Conservation (phyloP, 1,140 invertebrate genomes). For the Caenorhabditis briggsae region DNA sequence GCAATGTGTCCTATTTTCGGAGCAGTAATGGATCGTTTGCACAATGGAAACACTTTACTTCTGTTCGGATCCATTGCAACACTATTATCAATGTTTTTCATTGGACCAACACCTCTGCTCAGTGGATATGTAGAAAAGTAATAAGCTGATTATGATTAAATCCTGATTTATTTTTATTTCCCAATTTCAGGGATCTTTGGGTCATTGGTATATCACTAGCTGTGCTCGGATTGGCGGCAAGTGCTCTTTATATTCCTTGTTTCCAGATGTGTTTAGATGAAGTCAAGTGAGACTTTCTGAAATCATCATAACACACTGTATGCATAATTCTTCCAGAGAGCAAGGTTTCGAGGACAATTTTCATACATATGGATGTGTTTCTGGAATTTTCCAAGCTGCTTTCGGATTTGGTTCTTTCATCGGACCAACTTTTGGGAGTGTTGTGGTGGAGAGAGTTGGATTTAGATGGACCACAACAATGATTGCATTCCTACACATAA, state of each 20-base stretch:
- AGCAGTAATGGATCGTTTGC: slow-evolving; percentile 70
- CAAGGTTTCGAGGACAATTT: slow-evolving; percentile 76
- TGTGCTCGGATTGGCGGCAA: slow-evolving; percentile 75
- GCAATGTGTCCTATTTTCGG: slow-evolving; percentile 87
- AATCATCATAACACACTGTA: neutral
- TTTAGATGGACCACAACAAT: slow-evolving; percentile 76
- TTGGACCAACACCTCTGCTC: slow-evolving; percentile 74
- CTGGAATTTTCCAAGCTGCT: slow-evolving; percentile 76
- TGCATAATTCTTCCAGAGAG: slow-evolving; percentile 64
- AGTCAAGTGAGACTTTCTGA: slow-evolving; percentile 72
- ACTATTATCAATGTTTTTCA: slow-evolving; percentile 75
- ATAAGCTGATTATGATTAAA: slow-evolving; percentile 33
- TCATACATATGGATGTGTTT: slow-evolving; percentile 77
- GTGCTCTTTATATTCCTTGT: slow-evolving; percentile 77
- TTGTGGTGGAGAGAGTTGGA: slow-evolving; percentile 73
- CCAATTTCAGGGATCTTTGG: slow-evolving; percentile 67
- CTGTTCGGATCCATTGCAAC: slow-evolving; percentile 75
- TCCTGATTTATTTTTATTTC: neutral
- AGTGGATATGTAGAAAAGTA: slow-evolving; percentile 71
- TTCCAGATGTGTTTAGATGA: slow-evolving; percentile 77
- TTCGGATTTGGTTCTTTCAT: slow-evolving; percentile 73
- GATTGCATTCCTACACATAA: slow-evolving; percentile 72
- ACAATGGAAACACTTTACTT: slow-evolving; percentile 73
- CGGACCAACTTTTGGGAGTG: slow-evolving; percentile 73
- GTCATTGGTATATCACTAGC: slow-evolving; percentile 75